Conservation (phyloP, 2,113 vertebrate species). For the Brevimyrus niger region DNA sequence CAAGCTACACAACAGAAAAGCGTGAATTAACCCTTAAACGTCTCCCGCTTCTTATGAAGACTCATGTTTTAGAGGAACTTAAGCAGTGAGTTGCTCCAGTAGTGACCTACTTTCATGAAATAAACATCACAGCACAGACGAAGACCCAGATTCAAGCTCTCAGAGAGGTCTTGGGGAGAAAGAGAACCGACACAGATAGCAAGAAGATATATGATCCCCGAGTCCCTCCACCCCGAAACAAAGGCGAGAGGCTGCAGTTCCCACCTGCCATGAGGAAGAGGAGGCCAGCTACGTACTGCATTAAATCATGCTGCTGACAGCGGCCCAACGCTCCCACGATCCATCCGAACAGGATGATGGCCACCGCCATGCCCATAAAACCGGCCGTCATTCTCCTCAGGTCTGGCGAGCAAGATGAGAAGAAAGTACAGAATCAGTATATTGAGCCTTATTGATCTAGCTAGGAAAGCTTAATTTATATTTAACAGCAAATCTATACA, state of each 20-base stretch:
- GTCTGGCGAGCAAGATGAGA: conserved; percentile 52
- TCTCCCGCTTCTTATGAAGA: neutral
- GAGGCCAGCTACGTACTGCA: conserved; percentile 90
- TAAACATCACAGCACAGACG: neutral
- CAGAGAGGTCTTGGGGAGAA: neutral
- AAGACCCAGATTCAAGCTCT: neutral
- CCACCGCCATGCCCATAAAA: conserved; percentile 86
- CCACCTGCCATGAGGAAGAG: conserved; percentile 94
- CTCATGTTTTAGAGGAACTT: neutral
- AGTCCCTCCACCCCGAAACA: neutral
- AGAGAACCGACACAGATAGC: neutral
- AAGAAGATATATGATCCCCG: neutral
- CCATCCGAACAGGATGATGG: conserved; percentile 89
- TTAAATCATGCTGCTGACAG: conserved; percentile 84
- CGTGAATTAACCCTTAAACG: neutral
- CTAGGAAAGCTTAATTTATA: neutral
- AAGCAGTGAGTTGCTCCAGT: neutral
- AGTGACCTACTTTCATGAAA: neutral
- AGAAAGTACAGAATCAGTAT: neutral
- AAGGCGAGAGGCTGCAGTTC: conserved; percentile 22
- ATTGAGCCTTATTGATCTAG: neutral
- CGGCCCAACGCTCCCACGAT: conserved; percentile 81
- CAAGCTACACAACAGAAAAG: neutral
- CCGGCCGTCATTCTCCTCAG: conserved; percentile 88
- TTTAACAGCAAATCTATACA: neutral